Evolutionary conservation across 1,140 invertebrate genomes (phyloP).

Genomic region (Neodiprion lecontei): DNA sequence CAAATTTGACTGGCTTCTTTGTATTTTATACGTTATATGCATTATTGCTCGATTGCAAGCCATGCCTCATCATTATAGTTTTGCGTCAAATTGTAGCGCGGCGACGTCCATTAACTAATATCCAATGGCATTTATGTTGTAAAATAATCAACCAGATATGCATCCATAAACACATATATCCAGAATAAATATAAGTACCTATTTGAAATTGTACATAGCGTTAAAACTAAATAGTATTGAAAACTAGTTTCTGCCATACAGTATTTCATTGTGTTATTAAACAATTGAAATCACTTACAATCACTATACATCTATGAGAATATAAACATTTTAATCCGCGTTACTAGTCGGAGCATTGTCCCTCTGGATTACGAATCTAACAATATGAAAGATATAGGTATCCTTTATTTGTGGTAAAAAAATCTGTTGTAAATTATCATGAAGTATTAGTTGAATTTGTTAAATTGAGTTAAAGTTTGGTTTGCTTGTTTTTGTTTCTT

Average conservation of each 20-base stretch:
- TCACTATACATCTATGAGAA: background rate
- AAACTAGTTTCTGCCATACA: background rate
- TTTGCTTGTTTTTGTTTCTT: background rate
- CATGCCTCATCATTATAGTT: too few species aligned
- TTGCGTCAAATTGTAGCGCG: too few species aligned
- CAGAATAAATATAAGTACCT: too few species aligned
- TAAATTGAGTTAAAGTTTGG: background rate
- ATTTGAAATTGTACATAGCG: background rate
- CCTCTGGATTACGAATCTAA: background rate
- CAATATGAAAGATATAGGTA: background rate
- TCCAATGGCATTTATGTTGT: too few species aligned
- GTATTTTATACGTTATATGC: too few species aligned
- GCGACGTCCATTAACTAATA: too few species aligned
- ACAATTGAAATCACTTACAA: background rate
- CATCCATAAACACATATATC: too few species aligned
- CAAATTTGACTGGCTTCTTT: too few species aligned
- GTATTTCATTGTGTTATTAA: background rate
- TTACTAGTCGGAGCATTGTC: conserved; percentile 1
- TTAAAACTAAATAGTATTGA: background rate
- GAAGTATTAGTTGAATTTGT: background rate
- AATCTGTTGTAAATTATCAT: conserved; percentile 1
- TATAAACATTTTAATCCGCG: background rate
- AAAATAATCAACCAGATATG: too few species aligned
- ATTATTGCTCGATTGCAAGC: too few species aligned
- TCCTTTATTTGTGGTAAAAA: background rate